These are phyloP conservation scores for Myrmophylax atrothorax DNA, from an alignment of 2,113 vertebrate genomes.

Conservation along the genomic window DNA sequence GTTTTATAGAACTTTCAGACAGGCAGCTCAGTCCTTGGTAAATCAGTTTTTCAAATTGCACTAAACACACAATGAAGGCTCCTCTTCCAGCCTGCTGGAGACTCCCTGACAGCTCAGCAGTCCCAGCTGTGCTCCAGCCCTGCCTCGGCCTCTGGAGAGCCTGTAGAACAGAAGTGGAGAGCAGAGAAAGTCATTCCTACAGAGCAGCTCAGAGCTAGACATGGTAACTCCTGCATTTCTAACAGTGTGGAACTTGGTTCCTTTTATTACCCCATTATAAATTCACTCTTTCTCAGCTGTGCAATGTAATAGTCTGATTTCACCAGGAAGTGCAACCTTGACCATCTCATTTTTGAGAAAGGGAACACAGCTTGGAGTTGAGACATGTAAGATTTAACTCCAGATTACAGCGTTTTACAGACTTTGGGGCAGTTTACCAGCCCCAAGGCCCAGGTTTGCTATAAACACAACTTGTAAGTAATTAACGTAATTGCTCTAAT, in stretches of 20 bases:
- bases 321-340: background rate
- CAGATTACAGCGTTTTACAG: accelerated
- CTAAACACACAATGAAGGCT: background rate
- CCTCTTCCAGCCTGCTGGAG: background rate
- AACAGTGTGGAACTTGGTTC: background rate
- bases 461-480: background rate
- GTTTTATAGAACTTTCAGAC: conserved; percentile 1
- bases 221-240: background rate
- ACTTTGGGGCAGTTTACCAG: background rate
- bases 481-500: background rate
- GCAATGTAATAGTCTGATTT: background rate
- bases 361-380: accelerated
- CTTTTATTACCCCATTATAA: background rate
- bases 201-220: background rate
- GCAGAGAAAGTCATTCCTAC: background rate
- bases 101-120: background rate
- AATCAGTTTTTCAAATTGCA: background rate
- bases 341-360: background rate
- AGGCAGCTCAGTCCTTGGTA: background rate
- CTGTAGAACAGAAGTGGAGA: background rate
- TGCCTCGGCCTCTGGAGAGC: background rate
- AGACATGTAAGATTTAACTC: background rate
- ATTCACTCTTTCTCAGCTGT: background rate
- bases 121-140: background rate
- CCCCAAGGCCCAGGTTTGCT: background rate